Conservation (phyloP, 2,888 invertebrate species). For the Eupithecia insigniata region DNA sequence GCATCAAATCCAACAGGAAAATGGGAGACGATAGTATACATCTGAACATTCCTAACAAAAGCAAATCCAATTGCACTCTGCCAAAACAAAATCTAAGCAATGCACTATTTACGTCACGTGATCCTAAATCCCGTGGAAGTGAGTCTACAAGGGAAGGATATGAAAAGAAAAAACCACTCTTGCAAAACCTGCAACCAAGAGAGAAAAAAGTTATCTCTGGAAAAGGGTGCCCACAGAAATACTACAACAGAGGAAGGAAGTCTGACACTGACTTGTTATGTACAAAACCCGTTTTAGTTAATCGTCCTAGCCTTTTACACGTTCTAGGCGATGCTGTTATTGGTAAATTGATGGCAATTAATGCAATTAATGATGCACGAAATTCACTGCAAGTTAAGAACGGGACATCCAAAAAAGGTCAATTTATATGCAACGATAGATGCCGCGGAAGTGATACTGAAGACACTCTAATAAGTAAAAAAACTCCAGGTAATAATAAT, state of each 20-base stretch:
- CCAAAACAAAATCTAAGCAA: constrained; percentile 10
- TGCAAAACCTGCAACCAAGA: neutral
- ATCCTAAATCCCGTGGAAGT: neutral
- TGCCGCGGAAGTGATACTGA: neutral
- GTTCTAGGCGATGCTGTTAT: neutral
- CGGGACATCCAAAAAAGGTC: neutral
- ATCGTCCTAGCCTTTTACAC: neutral
- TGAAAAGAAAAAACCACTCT: neutral
- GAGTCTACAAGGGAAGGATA: neutral
- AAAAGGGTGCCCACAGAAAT: neutral
- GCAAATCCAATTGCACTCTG: constrained; percentile 13
- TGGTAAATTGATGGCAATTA: neutral
- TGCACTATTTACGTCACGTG: neutral
- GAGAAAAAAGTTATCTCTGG: neutral
- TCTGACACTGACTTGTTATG: neutral
- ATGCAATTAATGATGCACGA: neutral
- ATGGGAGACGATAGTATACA: constrained; percentile 10
- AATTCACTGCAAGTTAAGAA: neutral
- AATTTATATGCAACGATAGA: neutral
- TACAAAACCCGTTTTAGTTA: neutral
- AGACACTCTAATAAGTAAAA: neutral
- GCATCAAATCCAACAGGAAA: constrained; percentile 22
- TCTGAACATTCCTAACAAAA: constrained; percentile 2
- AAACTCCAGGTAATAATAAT: neutral
- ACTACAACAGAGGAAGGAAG: neutral